phyloP scores from a whole-genome alignment of 1,140 invertebrate genomes.

The Aricia agestis region DNA sequence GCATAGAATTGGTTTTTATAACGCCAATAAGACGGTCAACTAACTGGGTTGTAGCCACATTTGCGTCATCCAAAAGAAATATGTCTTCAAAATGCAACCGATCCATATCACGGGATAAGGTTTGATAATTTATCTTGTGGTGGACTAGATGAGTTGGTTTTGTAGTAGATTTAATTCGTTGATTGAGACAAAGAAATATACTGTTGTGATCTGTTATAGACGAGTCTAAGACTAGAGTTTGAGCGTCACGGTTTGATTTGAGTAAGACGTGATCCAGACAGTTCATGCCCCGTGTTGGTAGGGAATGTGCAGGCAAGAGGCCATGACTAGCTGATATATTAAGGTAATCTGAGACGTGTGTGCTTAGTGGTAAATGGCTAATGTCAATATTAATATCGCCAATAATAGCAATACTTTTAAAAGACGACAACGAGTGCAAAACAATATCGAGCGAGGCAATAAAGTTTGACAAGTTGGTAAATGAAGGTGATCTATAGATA shows the following conservation, averaged over 20 bases:
- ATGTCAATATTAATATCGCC: constrained; percentile 18
- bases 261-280: background rate
- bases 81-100: too few relatives aligned
- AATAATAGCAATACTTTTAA: constrained; percentile 5
- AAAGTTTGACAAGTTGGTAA: background rate
- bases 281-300: background rate
- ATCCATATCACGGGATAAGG: too few relatives aligned
- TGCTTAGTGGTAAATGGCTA: background rate
- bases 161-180: background rate
- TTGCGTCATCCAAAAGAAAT: too few relatives aligned
- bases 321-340: background rate
- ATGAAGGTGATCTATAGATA: constrained; percentile 7
- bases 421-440: background rate
- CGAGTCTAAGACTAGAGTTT: background rate
- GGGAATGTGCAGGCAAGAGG: background rate
- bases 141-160: too few relatives aligned
- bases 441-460: background rate
- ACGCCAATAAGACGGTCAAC: background rate
- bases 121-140: too few relatives aligned
- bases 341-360: background rate
- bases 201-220: background rate
- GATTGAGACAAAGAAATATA: background rate
- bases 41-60: too few relatives aligned
- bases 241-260: background rate
- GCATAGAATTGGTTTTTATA: background rate